Conservation (phyloP, 2,888 invertebrate genomes). For the Eupsilia transversa region DNA sequence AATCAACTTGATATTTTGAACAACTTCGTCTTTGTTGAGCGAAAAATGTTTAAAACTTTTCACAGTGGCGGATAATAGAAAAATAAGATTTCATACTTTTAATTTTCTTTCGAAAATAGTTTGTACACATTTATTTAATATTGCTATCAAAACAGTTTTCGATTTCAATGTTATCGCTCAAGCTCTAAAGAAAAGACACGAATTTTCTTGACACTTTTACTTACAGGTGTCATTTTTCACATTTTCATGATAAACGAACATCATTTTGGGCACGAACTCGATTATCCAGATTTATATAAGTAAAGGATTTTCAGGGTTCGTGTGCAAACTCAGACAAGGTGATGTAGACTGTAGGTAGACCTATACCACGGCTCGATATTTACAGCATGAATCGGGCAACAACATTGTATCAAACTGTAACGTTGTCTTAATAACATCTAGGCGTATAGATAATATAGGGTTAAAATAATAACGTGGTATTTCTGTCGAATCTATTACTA, state of each 20-base stretch:
- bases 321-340: conserved; percentile 10
- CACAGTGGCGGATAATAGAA: not conserved
- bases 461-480: conserved; percentile 29
- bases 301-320: conserved; percentile 23
- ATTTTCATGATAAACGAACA: conserved; percentile 33
- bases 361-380: conserved; percentile 9
- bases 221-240: conserved; percentile 32
- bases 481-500: conserved; percentile 39
- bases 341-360: conserved; percentile 16
- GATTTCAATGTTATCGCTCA: conserved; percentile 30
- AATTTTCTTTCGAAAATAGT: conserved; percentile 10
- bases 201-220: conserved; percentile 25
- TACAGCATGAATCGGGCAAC: not conserved
- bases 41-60: not conserved
- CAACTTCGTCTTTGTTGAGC: not conserved
- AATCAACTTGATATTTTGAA: not conserved
- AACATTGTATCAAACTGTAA: conserved; percentile 15
- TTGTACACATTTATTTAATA: conserved; percentile 16
- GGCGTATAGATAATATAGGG: not conserved
- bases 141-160: conserved; percentile 23
- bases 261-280: conserved; percentile 48
- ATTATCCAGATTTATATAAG: conserved; percentile 35
- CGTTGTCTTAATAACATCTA: conserved; percentile 5
- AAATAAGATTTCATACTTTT: conserved; percentile 8
- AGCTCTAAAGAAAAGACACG: conserved; percentile 28